A percentile compares a stretch with the other conserved stretches of the same genome.
These are phyloP conservation scores for Ovis aries DNA, from an alignment of 2,113 vertebrate genomes.

Conservation along the genomic window ARS-UI_Ramb_v3.0 NC_056056.1:84256501-84257000, in stretches of 20 bases:
- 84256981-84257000: background rate
- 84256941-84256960: background rate
- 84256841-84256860: background rate
- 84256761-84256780: background rate
- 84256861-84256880: background rate
- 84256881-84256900: background rate
- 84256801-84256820: background rate
- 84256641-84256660: background rate
- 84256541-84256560: background rate
- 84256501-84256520: background rate
- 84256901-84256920: background rate
- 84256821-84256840: background rate
- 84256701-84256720: background rate
- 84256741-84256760: background rate
- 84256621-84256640: background rate
- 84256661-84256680: background rate
- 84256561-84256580: background rate
- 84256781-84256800: background rate
- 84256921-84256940: background rate
- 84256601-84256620: background rate
- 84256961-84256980: background rate
- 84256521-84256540: background rate
- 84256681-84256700: background rate
- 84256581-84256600: background rate
- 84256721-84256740: background rate